Percentiles rank a stretch among this genome's conserved stretches.
These are phyloP conservation scores for Phaedon cochleariae DNA, from an alignment of 2,888 invertebrate species.

Conservation along the genomic window DNA sequence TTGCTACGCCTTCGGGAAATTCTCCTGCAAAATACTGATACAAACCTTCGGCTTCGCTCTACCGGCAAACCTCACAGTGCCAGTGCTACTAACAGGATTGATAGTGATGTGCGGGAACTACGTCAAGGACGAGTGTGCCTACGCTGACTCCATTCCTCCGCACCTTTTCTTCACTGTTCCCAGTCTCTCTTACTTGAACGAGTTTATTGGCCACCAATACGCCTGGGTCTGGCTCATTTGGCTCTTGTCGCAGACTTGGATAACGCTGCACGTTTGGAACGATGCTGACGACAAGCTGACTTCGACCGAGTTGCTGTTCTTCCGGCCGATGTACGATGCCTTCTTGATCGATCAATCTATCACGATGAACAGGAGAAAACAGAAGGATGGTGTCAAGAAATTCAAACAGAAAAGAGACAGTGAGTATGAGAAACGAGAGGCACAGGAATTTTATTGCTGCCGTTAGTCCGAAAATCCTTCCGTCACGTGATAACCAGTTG, in stretches of 20 bases:
- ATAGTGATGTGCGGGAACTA: constrained; percentile 73
- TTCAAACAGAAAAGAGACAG: neutral
- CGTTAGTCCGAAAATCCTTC: no score
- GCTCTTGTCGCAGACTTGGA: constrained; percentile 87
- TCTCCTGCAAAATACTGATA: constrained; percentile 88
- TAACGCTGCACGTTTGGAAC: constrained; percentile 85
- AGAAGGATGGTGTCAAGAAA: constrained; percentile 19
- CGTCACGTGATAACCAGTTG: no score
- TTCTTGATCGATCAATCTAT: constrained; percentile 86
- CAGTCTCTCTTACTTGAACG: constrained; percentile 63
- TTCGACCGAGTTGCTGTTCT: constrained; percentile 83
- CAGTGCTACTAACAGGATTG: constrained; percentile 75
- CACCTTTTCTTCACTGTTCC: constrained; percentile 87
- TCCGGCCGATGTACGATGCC: constrained; percentile 84
- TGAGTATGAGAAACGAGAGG: neutral
- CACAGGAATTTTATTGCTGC: no score
- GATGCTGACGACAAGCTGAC: constrained; percentile 85
- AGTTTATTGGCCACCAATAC: constrained; percentile 70
- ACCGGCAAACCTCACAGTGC: constrained; percentile 80
- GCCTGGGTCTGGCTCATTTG: constrained; percentile 84
- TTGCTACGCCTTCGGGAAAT: constrained; percentile 76
- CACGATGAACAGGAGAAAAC: constrained; percentile 78
- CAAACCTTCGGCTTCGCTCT: constrained; percentile 88
- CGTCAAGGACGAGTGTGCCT: constrained; percentile 72
- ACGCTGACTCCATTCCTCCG: constrained; percentile 80